Evolutionary conservation across 2,113 vertebrate species (phyloP), one percentile per base, ranked within the genome.

Genomic region (Podarcis muralis): DNA sequence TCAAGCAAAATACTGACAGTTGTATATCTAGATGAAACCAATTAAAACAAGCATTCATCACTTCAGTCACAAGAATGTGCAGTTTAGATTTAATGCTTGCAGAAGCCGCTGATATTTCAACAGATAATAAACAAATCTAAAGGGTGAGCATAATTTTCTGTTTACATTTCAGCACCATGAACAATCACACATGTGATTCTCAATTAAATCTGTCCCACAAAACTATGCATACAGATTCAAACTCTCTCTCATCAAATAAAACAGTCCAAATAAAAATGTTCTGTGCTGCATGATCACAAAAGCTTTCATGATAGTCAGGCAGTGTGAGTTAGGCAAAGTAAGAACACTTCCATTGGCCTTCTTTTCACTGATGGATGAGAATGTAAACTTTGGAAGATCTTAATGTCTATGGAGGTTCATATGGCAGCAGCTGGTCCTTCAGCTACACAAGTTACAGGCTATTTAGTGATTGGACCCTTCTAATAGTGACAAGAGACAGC

Each of bases 11-110:
- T 25, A 71, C 2, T 3, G 35, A 2, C 22, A 77, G 20, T 84
- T 89, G 81, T 25, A n/a, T 77, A 48, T 87, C 76, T 80, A 23
- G 53, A 75, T 74, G 69, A 86, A 92, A 88, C 30, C 27, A 89
- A 6, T 69, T 91, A 88, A 90, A 93, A 90, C 86, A 92, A 95
- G 92, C 3, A 90, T 5, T 79, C 13, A 65, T 22, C 13, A 30
- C 84, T 85, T 91, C 18, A 81, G 68, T 5, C 89, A 88, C 25
- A 80, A 68, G 3, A 30, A 78, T 72, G 32, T 22, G n/a, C 12
- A 84, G 2, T 89, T 74, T 15, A 93, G 32, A 66, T 53, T 87
- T 32, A 92, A 84, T 75, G 91, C 80, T 93, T 87, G 53, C 12
- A 92, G 89, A 91, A 68, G 1, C 84, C 20, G 12, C 78, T 88